Conservation (phyloP, 2,113 vertebrate genomes). For the Phylloscopus trochilus region DNA sequence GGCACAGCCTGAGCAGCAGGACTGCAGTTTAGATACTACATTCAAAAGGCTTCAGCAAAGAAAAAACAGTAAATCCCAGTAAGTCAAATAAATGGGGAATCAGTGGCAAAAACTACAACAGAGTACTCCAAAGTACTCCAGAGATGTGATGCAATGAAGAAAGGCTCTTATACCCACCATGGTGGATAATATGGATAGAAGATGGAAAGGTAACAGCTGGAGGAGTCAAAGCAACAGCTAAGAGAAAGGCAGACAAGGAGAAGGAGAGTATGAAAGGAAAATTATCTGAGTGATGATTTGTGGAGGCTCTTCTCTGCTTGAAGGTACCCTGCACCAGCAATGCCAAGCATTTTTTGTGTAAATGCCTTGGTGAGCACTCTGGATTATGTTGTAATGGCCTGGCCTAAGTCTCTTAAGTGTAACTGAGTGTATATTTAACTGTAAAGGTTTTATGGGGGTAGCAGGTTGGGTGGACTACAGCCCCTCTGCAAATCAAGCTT, state of each 20-base stretch:
- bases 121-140: not conserved
- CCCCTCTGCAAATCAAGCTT: not conserved
- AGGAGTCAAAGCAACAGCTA: not conserved
- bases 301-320: not conserved
- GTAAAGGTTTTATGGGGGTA: not conserved
- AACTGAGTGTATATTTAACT: not conserved
- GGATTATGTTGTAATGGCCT: not conserved
- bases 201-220: not conserved
- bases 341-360: not conserved
- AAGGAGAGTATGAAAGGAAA: not conserved
- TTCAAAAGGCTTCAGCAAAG: not conserved
- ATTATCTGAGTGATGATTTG: not conserved
- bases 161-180: not conserved
- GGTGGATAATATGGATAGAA: not conserved
- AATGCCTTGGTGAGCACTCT: not conserved
- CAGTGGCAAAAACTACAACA: not conserved
- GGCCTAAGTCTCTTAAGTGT: not conserved
- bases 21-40: not conserved
- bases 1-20: not conserved
- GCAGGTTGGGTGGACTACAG: not conserved
- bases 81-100: not conserved
- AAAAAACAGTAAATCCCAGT: not conserved
- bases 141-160: not conserved
- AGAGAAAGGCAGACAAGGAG: not conserved
- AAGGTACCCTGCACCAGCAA: not conserved